These are phyloP conservation scores for Sebastes wilsoni DNA, from an alignment of 2,797 vertebrate species.

Conservation along the genomic window DNA sequence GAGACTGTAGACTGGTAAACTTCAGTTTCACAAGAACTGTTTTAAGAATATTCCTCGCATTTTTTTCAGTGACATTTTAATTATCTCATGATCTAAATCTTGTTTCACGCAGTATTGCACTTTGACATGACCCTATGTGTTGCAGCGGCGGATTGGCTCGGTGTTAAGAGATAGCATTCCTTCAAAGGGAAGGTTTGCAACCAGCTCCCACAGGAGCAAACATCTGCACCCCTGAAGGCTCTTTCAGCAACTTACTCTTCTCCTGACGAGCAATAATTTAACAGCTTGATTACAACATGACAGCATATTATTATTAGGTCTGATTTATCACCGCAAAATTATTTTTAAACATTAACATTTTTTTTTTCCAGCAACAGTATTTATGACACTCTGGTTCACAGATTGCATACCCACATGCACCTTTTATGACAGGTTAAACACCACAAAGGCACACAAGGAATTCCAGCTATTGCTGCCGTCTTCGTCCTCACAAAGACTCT, in stretches of 20 bases:
- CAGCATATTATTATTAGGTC: background rate
- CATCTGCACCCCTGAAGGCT: background rate
- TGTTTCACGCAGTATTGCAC: background rate
- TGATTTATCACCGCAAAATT: background rate
- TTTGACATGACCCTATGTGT: background rate
- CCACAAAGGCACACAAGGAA: constrained; percentile 26
- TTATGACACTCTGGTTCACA: background rate
- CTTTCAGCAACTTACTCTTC: background rate
- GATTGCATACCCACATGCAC: background rate
- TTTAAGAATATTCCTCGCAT: background rate
- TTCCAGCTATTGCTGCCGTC: constrained; percentile 30
- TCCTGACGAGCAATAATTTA: background rate
- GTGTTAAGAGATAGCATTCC: constrained; percentile 13
- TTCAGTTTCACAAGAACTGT: background rate
- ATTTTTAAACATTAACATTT: no score
- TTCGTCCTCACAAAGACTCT: constrained; percentile 25
- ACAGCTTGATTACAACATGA: background rate
- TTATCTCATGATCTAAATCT: background rate
- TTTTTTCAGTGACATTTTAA: background rate
- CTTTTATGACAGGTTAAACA: constrained; percentile 30
- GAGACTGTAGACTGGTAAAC: background rate
- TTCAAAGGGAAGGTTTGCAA: constrained; percentile 9
- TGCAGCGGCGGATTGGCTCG: background rate
- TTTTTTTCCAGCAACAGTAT: background rate
- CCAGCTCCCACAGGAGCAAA: constrained; percentile 18